Evolutionary conservation across 2,797 vertebrate species (phyloP), one percentile per base, ranked within the genome.

Genomic region (Leptoclinus maculatus): DNA sequence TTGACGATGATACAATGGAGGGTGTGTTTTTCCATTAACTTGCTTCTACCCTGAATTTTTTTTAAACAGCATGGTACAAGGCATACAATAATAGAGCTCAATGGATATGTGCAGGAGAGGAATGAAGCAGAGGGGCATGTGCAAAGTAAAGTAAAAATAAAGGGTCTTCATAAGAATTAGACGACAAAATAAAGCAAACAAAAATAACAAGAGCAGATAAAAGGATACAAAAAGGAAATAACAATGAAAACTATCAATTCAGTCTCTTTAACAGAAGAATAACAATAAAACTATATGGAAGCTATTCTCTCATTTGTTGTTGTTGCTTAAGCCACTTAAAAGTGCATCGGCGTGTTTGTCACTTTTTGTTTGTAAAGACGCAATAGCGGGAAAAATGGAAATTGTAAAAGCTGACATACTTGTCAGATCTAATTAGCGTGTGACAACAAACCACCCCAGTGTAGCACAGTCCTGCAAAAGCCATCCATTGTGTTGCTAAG

Each of bases 401-500:
- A 78, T n/a, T 14, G 59, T 83, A 76, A 82, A 88, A 25, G 59
- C 57, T 70, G 82, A 76, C 82, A 78, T 66, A 74, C 70, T 82
- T 87, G 89, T 92, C 89, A 80, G 71, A 89, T 85, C 70, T 81
- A 88, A 91, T 91, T 89, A 88, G 68, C 43, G 66, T 17, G 34
- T 5, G 7, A 76, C 71, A 83, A 77, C 78, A 89, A 89, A 85
- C 49, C 39, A 54, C 69, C 76, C 83, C 66, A 3, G 70, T 74
- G 84, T 82, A 38, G 17, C 71, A 53, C 80, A 58, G 80, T 80
- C 73, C 74, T 57, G 74, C 76, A 79, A 83, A 83, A 85, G 82
- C 70, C 73, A 68, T 79, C 74, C 71, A 85, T 87, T 87, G 85
- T 83, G 91, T 94, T 92, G 86, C 89, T 62, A 85, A 80, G 84